phyloP scores from a whole-genome alignment of 2,113 vertebrate species.

The Pantherophis guttatus region DNA sequence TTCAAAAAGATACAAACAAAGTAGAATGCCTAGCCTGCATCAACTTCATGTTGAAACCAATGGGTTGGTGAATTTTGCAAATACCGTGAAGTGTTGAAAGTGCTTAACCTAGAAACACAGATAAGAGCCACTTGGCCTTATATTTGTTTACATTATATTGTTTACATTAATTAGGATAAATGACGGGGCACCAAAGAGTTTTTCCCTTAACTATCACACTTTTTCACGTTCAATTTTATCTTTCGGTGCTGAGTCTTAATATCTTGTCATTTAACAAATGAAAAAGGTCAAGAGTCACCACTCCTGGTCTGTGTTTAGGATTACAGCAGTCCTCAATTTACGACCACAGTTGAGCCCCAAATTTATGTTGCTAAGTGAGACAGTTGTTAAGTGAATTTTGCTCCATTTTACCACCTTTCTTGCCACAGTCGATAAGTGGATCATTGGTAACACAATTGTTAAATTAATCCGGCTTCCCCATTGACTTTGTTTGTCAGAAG shows the following conservation, averaged over 20 bases:
- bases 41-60: background rate
- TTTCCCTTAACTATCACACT: background rate
- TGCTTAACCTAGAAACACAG: background rate
- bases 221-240: background rate
- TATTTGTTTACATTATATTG: background rate
- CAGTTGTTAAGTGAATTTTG: no score
- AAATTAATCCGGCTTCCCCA: background rate
- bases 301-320: background rate
- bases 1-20: rapidly evolving
- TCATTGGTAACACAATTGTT: background rate
- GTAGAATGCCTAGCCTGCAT: background rate
- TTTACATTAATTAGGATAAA: background rate
- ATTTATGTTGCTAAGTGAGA: no score
- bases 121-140: background rate
- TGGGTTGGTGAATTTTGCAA: no score
- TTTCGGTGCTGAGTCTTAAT: background rate
- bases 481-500: background rate
- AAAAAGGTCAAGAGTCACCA: background rate
- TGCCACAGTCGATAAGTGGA: no score
- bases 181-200: background rate
- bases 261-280: background rate
- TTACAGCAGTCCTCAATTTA: no score
- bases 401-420: no score
- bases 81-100: background rate
- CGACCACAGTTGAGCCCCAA: no score